Conservation (phyloP, 2,113 vertebrate species). For the Opisthocomus hoazin region DNA sequence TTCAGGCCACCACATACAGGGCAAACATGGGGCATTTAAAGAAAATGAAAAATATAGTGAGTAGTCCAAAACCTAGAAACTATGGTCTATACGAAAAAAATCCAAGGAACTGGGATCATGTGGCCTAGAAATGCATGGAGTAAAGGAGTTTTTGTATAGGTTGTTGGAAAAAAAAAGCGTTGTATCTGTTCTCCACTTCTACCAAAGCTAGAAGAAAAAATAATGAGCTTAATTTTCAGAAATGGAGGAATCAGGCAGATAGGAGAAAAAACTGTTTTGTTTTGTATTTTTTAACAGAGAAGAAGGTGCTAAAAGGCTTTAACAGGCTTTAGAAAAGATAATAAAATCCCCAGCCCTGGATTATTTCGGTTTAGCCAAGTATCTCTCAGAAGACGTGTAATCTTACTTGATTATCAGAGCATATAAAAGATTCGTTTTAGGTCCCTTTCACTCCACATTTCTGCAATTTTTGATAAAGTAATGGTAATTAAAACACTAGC, state of each 20-base stretch:
- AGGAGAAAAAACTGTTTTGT: background rate
- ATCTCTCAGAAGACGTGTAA: background rate
- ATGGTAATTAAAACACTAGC: background rate
- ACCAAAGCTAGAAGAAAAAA: background rate
- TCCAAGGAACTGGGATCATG: background rate
- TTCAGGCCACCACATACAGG: background rate
- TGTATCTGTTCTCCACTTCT: background rate
- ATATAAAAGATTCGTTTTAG: background rate
- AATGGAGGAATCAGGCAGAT: background rate
- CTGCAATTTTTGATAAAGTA: conserved; percentile 16
- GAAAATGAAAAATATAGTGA: background rate
- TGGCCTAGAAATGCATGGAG: background rate
- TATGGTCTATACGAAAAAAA: background rate
- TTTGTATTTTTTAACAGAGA: background rate
- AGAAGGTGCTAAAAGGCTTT: background rate
- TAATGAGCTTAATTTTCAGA: background rate
- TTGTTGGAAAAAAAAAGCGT: background rate
- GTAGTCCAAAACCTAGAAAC: background rate
- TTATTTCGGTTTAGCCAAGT: background rate
- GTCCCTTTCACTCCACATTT: background rate
- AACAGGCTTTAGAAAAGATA: background rate
- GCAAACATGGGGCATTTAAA: background rate
- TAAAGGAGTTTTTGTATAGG: background rate
- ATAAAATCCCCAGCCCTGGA: background rate
- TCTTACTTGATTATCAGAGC: background rate